Conservation (phyloP, 1,140 invertebrate genomes). For the Scaptomyza montana region DNA sequence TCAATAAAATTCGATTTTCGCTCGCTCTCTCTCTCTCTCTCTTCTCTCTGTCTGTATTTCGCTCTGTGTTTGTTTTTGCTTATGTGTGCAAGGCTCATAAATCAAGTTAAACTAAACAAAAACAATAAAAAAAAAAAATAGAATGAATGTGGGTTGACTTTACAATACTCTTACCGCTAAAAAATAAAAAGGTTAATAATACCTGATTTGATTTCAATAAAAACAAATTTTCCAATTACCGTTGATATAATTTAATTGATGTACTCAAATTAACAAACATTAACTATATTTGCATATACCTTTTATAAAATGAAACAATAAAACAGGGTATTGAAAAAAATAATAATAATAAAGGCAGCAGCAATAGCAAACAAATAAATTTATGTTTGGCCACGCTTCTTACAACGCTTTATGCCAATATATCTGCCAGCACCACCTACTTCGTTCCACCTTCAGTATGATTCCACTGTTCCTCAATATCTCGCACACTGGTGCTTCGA, state of each 20-base stretch:
- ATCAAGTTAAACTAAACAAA: slow-evolving; percentile 72
- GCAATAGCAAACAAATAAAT: slow-evolving; percentile 62
- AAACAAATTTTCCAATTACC: too few species aligned
- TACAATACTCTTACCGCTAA: neutral
- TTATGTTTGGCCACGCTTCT: slow-evolving; percentile 65
- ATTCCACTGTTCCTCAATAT: neutral
- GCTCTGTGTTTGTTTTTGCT: slow-evolving; percentile 23
- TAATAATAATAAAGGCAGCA: slow-evolving; percentile 19
- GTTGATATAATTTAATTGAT: too few species aligned
- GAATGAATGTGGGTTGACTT: neutral
- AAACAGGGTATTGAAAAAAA: neutral
- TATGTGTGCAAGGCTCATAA: slow-evolving; percentile 58
- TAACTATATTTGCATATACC: too few species aligned
- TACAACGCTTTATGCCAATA: slow-evolving; percentile 57
- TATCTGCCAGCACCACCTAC: slow-evolving; percentile 38
- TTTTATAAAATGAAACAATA: neutral
- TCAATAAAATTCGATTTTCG: slow-evolving; percentile 73
- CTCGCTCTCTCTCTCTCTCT: slow-evolving; percentile 11
- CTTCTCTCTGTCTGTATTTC: neutral
- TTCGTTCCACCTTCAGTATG: slow-evolving; percentile 9
- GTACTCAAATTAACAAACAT: too few species aligned
- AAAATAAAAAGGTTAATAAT: too few species aligned
- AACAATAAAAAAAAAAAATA: slow-evolving; percentile 32
- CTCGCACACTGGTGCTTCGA: neutral
- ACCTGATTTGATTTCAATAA: too few species aligned